A percentile compares a stretch with the other conserved stretches of the same genome.
Conservation (phyloP, 2,113 vertebrate genomes). For the Microtus richardsoni region DNA sequence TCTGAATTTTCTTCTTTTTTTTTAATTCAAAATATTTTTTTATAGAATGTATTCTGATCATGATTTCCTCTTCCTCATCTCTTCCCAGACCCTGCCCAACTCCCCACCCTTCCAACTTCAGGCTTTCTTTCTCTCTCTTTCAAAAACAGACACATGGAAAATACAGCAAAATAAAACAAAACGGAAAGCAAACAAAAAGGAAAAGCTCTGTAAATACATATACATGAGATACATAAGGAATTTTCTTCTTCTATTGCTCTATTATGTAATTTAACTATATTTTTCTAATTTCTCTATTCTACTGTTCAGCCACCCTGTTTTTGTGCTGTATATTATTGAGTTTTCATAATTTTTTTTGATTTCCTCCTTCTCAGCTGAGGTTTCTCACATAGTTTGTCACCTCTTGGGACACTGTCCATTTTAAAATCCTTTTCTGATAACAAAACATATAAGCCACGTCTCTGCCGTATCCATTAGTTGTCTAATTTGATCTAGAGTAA, state of each 20-base stretch:
- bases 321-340: neutral
- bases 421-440: neutral
- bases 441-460: neutral
- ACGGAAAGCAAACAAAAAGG: neutral
- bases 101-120: neutral
- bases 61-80: neutral
- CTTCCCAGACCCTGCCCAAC: neutral
- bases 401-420: neutral
- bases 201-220: neutral
- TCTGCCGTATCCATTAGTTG: neutral
- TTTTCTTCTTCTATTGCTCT: neutral
- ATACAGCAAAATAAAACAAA: too few species aligned
- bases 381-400: neutral
- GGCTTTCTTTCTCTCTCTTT: neutral
- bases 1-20: neutral
- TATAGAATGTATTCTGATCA: neutral
- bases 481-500: neutral
- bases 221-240: accelerated
- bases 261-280: neutral
- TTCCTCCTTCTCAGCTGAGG: neutral
- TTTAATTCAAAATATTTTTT: neutral
- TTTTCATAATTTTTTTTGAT: neutral
- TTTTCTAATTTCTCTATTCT: neutral
- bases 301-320: neutral
- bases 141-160: neutral